These are phyloP conservation scores for Limonius californicus DNA, from an alignment of 1,140 invertebrate genomes.

Conservation along the genomic window DNA sequence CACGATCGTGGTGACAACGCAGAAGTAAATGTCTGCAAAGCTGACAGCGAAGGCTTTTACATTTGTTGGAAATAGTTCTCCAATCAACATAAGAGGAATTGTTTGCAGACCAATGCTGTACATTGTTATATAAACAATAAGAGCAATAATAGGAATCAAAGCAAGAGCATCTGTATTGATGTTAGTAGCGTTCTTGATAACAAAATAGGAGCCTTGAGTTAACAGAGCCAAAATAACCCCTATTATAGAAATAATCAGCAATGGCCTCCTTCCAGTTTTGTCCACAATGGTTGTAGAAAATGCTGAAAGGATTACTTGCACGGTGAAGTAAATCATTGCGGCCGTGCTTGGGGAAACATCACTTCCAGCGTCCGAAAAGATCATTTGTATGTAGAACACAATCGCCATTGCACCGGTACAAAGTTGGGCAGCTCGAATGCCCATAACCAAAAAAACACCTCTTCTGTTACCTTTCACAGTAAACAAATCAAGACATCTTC, in stretches of 20 bases:
- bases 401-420: slow-evolving; percentile 71
- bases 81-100: too few relatives aligned
- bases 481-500: slow-evolving; percentile 55
- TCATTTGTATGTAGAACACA: slow-evolving; percentile 70
- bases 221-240: slow-evolving; percentile 54
- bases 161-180: slow-evolving; percentile 47
- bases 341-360: slow-evolving; percentile 35
- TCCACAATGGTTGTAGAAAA: slow-evolving; percentile 61
- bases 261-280: too few relatives aligned
- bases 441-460: slow-evolving; percentile 59
- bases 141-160: too few relatives aligned
- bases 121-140: too few relatives aligned
- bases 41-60: too few relatives aligned
- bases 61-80: too few relatives aligned
- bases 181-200: slow-evolving; percentile 47
- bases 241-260: slow-evolving; percentile 59
- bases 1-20: too few relatives aligned
- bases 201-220: slow-evolving; percentile 59
- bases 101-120: too few relatives aligned
- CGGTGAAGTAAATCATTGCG: slow-evolving; percentile 57
- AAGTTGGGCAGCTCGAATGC: slow-evolving; percentile 70
- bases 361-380: slow-evolving; percentile 59
- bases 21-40: too few relatives aligned
- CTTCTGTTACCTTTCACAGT: slow-evolving; percentile 55
- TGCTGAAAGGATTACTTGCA: slow-evolving; percentile 64